Percentiles rank a stretch among this genome's conserved stretches.
These are phyloP conservation scores for Orussus abietinus DNA, from an alignment of 1,140 invertebrate species.

Conservation along the genomic window DNA sequence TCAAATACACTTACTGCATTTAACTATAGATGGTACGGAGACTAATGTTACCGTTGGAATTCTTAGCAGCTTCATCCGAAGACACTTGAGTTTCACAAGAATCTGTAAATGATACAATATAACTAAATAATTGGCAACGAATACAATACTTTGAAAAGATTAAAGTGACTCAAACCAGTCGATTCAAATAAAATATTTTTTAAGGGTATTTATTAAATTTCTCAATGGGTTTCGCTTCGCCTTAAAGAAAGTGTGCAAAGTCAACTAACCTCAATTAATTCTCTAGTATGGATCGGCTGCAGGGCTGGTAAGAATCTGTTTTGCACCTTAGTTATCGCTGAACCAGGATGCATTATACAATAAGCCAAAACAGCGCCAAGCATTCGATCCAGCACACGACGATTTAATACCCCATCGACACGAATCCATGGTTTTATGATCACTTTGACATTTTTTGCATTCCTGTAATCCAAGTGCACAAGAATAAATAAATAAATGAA, in stretches of 20 bases:
- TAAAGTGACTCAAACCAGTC: conserved; percentile 16
- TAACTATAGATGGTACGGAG: conserved; percentile 34
- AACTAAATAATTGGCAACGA: conserved; percentile 4
- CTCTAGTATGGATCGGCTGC: conserved; percentile 53
- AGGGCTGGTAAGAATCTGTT: conserved; percentile 54
- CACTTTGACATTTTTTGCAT: conserved; percentile 46
- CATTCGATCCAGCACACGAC: conserved; percentile 65
- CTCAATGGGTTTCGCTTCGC: conserved; percentile 32
- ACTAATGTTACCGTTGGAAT: conserved; percentile 39
- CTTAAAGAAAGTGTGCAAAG: conserved; percentile 29
- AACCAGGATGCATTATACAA: conserved; percentile 60
- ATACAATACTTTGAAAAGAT: conserved; percentile 1
- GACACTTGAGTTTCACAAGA: conserved; percentile 44
- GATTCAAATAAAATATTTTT: conserved; percentile 13
- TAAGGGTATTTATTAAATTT: conserved; percentile 1
- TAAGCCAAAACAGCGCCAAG: conserved; percentile 63
- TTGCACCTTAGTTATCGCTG: conserved; percentile 53
- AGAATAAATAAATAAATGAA: too few relatives aligned
- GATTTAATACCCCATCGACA: conserved; percentile 70
- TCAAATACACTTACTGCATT: conserved; percentile 33
- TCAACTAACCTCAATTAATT: conserved; percentile 50
- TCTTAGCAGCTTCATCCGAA: conserved; percentile 34
- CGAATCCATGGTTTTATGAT: conserved; percentile 67
- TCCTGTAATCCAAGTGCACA: conserved; percentile 41
- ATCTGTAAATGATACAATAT: conserved; percentile 40